Evolutionary conservation across 1,140 invertebrate species (phyloP), one percentile per base, ranked within the genome.

Genomic region (Trinorchestia longiramus): DNA sequence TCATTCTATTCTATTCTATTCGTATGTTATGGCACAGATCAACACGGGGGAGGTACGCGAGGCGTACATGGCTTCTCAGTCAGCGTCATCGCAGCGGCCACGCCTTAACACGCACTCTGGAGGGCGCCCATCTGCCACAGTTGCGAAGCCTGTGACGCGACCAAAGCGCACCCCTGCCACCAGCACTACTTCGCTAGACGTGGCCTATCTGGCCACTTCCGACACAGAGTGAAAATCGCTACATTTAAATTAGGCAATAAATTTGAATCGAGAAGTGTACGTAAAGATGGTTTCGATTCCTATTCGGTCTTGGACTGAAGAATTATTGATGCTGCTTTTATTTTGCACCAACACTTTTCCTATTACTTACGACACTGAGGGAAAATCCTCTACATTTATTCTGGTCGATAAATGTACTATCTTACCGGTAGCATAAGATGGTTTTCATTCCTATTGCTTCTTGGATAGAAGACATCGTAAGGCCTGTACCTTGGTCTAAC

Each of bases 71-170:
- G 43, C 92, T 0, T 40, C 8, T n/a, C 41, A 44, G 41, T 40
- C 36, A 40, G 43, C 8, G 41, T 42, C 90, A 11, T 40, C 41
- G 43, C 92, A 45, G 92, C 92, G 92, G 92, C 92, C 92, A 23
- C 92, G 92, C 11, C 92, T 94, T 11, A 42, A 94, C 92, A 94
- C 92, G 40, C 92, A 17, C 92, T 94, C 92, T 1, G 92, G 92
- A 8, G 92, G 92, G 3, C 92, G 92, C 0, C 92, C 92, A n/a
- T 15, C 92, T 43, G 92, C 92, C 43, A 45, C 44, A 0, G 44
- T 94, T 15, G 92, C 92, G 6, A 94, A 94, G 43, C 92, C 92
- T n/a, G 92, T 91, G 88, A 36, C 88, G 88, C 88, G 88, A 0
- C 88, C 88, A 8, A 91, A 91, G 88, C 88, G 88, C 88, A 44